Evolutionary conservation across 2,888 invertebrate species (phyloP).

Genomic region (Stegana nigrithorax): DNA sequence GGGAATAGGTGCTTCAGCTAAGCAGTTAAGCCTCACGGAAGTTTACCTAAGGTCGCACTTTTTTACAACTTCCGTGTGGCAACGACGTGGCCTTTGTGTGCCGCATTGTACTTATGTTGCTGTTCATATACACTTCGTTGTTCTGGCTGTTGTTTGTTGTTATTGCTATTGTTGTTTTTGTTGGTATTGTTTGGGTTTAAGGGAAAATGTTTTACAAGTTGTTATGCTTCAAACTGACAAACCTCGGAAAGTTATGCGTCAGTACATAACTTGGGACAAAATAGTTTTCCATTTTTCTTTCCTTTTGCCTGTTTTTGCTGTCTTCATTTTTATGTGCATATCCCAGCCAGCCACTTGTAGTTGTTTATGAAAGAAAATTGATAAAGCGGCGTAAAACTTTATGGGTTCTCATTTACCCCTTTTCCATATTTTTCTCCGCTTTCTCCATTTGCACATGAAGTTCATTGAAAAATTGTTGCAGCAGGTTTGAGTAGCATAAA

Average conservation of each 20-base stretch:
- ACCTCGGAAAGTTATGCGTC: constrained; percentile 10
- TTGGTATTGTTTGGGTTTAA: neutral
- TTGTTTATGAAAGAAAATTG: neutral
- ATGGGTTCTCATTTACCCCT: neutral
- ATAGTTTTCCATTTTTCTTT: constrained; percentile 4
- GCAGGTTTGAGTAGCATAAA: too few species aligned
- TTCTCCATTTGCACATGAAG: neutral
- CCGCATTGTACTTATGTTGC: neutral
- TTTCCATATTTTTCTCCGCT: neutral
- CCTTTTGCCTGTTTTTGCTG: neutral
- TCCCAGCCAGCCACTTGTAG: neutral
- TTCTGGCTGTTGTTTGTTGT: neutral
- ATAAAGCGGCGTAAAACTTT: constrained; percentile 5
- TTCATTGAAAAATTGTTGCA: too few species aligned
- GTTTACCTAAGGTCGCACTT: constrained; percentile 14
- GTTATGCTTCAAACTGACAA: constrained; percentile 17
- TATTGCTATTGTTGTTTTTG: neutral
- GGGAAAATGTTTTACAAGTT: constrained; percentile 12
- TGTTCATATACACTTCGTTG: neutral
- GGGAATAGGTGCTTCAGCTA: constrained; percentile 14
- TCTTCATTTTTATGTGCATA: neutral
- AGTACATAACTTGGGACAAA: constrained; percentile 4
- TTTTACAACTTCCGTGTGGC: constrained; percentile 8
- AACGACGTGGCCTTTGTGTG: too few species aligned
- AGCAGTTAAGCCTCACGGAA: constrained; percentile 16